Evolutionary conservation across 2,113 vertebrate species (phyloP).

Genomic region (Pluvianellus socialis): DNA sequence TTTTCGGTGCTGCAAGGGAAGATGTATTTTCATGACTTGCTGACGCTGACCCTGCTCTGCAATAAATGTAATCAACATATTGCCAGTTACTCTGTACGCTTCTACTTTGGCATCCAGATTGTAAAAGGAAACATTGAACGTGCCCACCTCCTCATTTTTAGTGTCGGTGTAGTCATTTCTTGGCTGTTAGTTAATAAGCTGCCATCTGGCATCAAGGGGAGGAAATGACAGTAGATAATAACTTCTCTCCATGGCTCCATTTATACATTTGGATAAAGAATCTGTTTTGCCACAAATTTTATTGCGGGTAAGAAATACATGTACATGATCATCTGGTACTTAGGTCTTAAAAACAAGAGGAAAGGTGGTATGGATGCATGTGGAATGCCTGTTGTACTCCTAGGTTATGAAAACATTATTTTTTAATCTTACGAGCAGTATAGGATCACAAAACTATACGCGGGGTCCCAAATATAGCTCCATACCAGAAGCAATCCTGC

Average conservation of each 20-base stretch:
- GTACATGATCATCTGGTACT: neutral
- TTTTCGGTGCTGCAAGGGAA: neutral
- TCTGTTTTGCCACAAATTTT: neutral
- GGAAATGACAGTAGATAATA: neutral
- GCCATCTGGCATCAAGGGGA: neutral
- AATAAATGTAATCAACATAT: neutral
- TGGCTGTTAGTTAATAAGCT: neutral
- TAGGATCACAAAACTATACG: neutral
- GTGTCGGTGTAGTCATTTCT: neutral
- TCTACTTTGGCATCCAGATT: neutral
- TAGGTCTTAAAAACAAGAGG: neutral
- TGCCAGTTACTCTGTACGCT: neutral
- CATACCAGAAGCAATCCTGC: too few relatives aligned
- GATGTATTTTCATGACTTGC: neutral
- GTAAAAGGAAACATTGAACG: neutral
- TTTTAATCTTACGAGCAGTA: neutral
- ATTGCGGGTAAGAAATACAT: neutral
- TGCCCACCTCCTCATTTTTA: neutral
- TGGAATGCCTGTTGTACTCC: neutral
- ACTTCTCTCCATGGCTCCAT: neutral
- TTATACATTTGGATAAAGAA: neutral
- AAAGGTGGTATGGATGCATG: neutral
- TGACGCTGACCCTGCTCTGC: neutral
- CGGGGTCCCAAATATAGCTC: neutral
- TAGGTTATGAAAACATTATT: neutral